Conservation (phyloP, 2,888 invertebrate genomes). For the Encarsia formosa region DNA sequence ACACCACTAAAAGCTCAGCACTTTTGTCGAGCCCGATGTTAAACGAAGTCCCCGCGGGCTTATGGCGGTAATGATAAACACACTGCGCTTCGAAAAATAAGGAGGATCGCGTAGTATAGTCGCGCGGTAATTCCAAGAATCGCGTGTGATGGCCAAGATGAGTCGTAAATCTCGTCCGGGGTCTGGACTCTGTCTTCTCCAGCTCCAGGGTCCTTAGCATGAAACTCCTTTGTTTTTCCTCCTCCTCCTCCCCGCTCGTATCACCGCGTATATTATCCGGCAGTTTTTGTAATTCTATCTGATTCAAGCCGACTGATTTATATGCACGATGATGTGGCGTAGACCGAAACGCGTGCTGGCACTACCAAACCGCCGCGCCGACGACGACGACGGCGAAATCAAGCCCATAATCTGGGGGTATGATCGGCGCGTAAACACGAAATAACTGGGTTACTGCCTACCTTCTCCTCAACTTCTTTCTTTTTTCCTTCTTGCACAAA, state of each 20-base stretch:
- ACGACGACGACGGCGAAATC: constrained; percentile 12
- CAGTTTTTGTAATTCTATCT: constrained; percentile 50
- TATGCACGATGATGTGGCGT: constrained; percentile 48
- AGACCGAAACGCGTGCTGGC: constrained; percentile 50
- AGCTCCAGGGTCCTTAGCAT: neutral
- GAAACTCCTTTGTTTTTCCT: constrained; percentile 36
- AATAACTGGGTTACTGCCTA: constrained; percentile 53
- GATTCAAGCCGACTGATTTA: constrained; percentile 49
- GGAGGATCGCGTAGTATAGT: too few species aligned
- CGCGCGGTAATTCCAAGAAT: constrained; percentile 31
- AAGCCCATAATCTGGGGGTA: constrained; percentile 40
- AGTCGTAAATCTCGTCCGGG: constrained; percentile 29
- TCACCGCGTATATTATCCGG: constrained; percentile 47
- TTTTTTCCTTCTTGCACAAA: neutral
- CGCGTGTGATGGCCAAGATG: constrained; percentile 21
- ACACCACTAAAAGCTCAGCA: too few species aligned
- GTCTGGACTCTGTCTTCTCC: constrained; percentile 8
- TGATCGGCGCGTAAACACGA: constrained; percentile 45
- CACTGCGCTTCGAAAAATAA: constrained; percentile 1
- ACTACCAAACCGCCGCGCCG: constrained; percentile 44
- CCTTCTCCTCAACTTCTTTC: too few species aligned
- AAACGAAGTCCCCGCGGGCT: too few species aligned
- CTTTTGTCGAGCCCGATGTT: too few species aligned
- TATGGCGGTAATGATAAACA: too few species aligned
- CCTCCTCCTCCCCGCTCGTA: too few species aligned